Evolutionary conservation across 2,797 vertebrate genomes (phyloP), one percentile per base, ranked within the genome.

Genomic region (Austrolebias charrua): DNA sequence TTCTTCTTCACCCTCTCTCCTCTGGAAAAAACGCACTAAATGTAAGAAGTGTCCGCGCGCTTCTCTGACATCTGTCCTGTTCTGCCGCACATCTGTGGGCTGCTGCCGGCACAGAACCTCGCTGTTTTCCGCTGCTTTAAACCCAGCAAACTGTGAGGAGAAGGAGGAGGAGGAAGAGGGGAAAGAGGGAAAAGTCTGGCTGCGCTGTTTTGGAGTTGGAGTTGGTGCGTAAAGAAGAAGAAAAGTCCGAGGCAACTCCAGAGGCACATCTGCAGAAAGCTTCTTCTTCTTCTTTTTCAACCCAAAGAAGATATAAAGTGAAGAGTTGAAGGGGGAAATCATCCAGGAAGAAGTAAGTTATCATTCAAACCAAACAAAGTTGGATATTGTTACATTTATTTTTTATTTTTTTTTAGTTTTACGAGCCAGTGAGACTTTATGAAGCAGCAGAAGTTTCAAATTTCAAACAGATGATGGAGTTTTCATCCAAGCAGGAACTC

Each of bases 181-280:
- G 60, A 69, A 72, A 70, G 82, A 88, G 84, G 80, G 65, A 86
- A 85, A 92, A 90, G 65, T 90, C 85, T 85, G 75, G 75, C 83
- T 63, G 85, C 87, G 87, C 77, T 82, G 88, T 73, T 91, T 88
- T 87, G 91, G 88, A 91, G 84, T 89, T 92, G 82, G 86, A 88
- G 82, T 85, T 89, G 85, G 76, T 72, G 82, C 80, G 82, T 82
- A 83, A 85, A 79, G 67, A 65, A 75, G 42, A 40, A 4, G 12
- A 55, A 77, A 75, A 76, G 79, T 88, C 74, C 75, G 62, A 84
- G 75, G 68, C 82, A 86, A 83, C 84, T 87, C 79, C 82, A 86
- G 75, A 86, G 74, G 76, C 78, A 89, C 88, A 89, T 91, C 88
- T 91, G 87, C 86, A 76, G 69, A 60, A 61, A 76, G 75, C 73